These are phyloP conservation scores for Mixornis gularis DNA, from an alignment of 2,113 vertebrate species.

Conservation along the genomic window DNA sequence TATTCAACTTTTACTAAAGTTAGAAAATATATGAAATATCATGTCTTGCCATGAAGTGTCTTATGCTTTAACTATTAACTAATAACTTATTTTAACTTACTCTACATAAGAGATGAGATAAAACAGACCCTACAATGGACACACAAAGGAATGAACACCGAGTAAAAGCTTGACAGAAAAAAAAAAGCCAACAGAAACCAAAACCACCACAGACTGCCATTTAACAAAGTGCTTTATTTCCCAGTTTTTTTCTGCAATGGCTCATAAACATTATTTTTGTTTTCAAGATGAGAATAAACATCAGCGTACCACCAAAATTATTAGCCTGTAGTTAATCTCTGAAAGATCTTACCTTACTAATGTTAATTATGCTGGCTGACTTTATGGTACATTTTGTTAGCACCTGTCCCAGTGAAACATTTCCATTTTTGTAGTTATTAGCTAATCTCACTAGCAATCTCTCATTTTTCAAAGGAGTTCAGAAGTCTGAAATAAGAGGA, in stretches of 20 bases:
- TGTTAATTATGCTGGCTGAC: constrained; percentile 37
- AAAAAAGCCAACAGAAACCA: constrained; percentile 4
- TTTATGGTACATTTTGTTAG: constrained; percentile 49
- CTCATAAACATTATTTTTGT: neutral
- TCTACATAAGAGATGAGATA: neutral
- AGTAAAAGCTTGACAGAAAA: neutral
- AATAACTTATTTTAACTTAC: neutral
- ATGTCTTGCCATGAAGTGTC: neutral
- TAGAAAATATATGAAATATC: neutral
- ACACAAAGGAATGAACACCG: neutral
- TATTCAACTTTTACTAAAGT: neutral
- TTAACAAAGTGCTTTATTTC: neutral
- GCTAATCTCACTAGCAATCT: constrained; percentile 54
- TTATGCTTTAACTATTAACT: neutral
- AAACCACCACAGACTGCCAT: neutral
- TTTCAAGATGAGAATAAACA: neutral
- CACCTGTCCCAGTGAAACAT: constrained; percentile 56
- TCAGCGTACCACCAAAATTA: neutral
- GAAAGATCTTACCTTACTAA: constrained; percentile 58
- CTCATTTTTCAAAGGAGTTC: constrained; percentile 59
- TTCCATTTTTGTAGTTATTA: constrained; percentile 52
- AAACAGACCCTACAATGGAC: neutral
- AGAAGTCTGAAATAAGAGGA: constrained; percentile 48
- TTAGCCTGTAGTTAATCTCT: neutral
- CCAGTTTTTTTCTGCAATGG: neutral